Conservation (phyloP, 2,113 vertebrate genomes). For the Petaurus breviceps region DNA sequence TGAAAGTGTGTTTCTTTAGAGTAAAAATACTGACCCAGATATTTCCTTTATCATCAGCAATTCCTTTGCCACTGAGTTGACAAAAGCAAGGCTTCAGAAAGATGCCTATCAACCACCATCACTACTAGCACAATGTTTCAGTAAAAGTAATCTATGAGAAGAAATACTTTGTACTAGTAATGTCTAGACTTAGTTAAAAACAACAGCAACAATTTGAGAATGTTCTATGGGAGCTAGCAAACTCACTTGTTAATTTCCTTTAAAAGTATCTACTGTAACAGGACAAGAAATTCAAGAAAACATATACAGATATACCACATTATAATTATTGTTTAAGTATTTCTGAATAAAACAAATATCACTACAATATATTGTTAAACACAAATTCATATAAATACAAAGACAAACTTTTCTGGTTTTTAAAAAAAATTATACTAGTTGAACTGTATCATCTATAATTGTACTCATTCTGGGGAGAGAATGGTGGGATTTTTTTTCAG, state of each 20-base stretch:
- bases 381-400: not conserved
- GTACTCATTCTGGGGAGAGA: not conserved
- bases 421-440: not conserved
- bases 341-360: constrained; percentile 11
- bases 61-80: not conserved
- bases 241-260: not conserved
- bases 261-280: not conserved
- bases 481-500: not conserved
- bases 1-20: not conserved
- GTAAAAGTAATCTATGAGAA: not conserved
- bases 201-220: not conserved
- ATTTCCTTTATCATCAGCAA: not conserved
- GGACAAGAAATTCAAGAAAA: constrained; percentile 2
- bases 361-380: not conserved
- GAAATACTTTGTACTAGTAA: not conserved
- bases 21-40: not conserved
- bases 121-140: too few relatives aligned
- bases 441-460: not conserved
- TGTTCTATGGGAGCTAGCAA: not conserved
- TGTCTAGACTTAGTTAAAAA: not conserved
- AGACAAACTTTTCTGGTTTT: constrained; percentile 7
- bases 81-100: not conserved
- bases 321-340: not conserved
- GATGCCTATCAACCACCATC: not conserved
- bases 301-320: not conserved